phyloP scores from a whole-genome alignment of 2,888 invertebrate genomes.

The Hirudinaria manillensis region DNA sequence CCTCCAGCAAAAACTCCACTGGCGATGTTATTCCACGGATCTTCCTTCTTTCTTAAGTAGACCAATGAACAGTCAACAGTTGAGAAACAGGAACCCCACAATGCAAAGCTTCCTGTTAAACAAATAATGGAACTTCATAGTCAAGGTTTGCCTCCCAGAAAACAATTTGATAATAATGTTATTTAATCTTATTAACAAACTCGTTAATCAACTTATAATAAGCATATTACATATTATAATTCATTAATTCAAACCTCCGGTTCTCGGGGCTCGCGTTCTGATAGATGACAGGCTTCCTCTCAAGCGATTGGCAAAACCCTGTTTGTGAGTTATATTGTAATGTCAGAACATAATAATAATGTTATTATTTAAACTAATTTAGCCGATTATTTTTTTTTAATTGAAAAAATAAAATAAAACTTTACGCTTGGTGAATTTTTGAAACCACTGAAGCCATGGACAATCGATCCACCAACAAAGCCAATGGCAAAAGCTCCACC shows the following conservation, averaged over 20 bases:
- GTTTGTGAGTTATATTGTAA: no score
- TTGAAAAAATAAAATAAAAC: neutral
- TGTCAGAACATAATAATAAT: no score
- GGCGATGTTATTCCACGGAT: constrained; percentile 74
- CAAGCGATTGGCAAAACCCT: constrained; percentile 55
- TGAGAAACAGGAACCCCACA: constrained; percentile 97
- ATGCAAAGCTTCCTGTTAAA: constrained; percentile 75
- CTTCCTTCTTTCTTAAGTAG: constrained; percentile 86
- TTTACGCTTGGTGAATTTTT: constrained; percentile 75
- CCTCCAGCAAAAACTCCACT: constrained; percentile 73
- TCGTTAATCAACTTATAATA: no score
- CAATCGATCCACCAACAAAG: constrained; percentile 92
- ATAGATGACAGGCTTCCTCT: constrained; percentile 64
- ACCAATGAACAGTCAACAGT: constrained; percentile 92
- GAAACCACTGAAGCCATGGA: constrained; percentile 93
- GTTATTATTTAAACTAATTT: neutral
- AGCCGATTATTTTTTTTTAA: no score
- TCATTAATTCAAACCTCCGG: constrained; percentile 62
- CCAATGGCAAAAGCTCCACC: constrained; percentile 99
- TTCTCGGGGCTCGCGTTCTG: constrained; percentile 79
- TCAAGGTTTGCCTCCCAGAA: neutral
- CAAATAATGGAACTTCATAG: no score
- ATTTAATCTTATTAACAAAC: neutral
- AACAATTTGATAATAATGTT: neutral
- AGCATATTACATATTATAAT: no score